Conservation (phyloP, 53 echinoderm and acorn worm genomes). For the Zoroaster sp. region DNA sequence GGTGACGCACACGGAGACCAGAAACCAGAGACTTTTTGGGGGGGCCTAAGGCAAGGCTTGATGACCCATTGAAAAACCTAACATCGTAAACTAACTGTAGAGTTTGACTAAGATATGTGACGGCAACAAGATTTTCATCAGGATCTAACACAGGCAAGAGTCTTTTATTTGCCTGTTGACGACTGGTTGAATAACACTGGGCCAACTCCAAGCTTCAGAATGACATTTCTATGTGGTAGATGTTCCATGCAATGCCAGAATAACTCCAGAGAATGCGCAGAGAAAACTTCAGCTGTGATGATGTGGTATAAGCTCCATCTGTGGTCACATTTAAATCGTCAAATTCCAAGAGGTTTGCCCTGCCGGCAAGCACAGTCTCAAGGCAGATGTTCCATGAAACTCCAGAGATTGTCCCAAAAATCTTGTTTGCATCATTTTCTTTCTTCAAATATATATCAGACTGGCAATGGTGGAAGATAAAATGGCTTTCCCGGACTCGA, state of each 20-base stretch:
- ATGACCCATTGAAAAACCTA: not conserved
- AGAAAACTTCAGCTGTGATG: not conserved
- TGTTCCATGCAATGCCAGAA: conserved; percentile 10
- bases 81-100: not conserved
- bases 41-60: not conserved
- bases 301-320: too few species aligned
- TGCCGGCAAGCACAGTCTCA: too few species aligned
- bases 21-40: too few species aligned
- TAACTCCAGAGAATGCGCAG: not conserved
- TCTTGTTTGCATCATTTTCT: too few species aligned
- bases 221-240: not conserved
- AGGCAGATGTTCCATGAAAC: too few species aligned
- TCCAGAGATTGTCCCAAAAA: too few species aligned
- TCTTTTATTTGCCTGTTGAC: not conserved
- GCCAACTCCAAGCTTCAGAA: not conserved
- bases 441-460: too few species aligned
- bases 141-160: not conserved
- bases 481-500: too few species aligned
- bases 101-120: not conserved
- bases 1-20: too few species aligned
- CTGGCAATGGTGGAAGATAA: too few species aligned
- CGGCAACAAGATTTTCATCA: not conserved
- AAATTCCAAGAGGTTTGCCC: too few species aligned
- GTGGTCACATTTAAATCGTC: too few species aligned
- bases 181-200: not conserved